These are phyloP conservation scores for Dicyrtomina minuta DNA, from an alignment of 2,888 invertebrate species.

Conservation along the genomic window DNA sequence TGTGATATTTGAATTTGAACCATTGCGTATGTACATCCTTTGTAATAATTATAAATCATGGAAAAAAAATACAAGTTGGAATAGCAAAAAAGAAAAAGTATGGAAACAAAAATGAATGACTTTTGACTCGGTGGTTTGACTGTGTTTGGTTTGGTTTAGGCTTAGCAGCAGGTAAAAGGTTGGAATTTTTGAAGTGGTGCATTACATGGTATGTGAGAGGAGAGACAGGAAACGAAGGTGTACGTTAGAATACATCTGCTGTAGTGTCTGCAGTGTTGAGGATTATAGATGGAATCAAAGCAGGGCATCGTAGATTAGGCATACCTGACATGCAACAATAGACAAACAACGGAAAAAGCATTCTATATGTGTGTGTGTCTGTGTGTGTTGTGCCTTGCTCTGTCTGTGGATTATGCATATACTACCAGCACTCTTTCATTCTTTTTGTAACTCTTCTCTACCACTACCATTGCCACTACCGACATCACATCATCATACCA, in stretches of 20 bases:
- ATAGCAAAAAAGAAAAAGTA: no score
- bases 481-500: no score
- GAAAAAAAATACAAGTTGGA: not conserved
- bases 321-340: constrained; percentile 35
- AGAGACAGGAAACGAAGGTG: constrained; percentile 27
- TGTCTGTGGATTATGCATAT: no score
- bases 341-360: constrained; percentile 25
- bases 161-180: not conserved
- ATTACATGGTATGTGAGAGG: not conserved
- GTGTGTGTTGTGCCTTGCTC: no score
- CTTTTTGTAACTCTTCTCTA: not conserved
- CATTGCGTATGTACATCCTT: not conserved
- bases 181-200: not conserved
- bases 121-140: constrained; percentile 15
- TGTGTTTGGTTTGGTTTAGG: not conserved
- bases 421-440: no score
- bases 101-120: constrained; percentile 14
- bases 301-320: constrained; percentile 27
- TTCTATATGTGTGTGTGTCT: not conserved
- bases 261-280: no score
- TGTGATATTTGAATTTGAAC: no score
- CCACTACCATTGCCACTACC: no score
- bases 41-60: not conserved
- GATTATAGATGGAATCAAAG: constrained; percentile 30
- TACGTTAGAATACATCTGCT: no score